Base-by-base conservation (phyloP, 2,888 invertebrate genomes). In the Andrena flavipes region DNA sequence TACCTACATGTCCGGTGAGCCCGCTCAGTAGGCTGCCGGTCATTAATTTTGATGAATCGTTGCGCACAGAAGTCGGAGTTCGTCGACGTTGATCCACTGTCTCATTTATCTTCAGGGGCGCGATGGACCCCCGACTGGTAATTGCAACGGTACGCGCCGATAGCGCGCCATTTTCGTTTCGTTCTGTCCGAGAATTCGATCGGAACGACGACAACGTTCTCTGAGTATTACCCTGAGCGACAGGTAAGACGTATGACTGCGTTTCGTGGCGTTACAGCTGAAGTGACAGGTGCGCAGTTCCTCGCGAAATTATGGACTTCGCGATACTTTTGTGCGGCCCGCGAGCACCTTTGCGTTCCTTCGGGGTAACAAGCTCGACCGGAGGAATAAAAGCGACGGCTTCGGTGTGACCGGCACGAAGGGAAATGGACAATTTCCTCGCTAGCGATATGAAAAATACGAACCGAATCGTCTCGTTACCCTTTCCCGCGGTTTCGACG, bases 81-180 rank as follows among this genome's bases (percentile, higher is more conserved):
- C 82, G 85, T 85, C 84, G 84, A 82, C 85, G 84, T 84, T 84
- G 84, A 85, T 84, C 85, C 85, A 84, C 82, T 84, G 84, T 85
- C 85, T 85, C 85, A 82, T 85, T 84, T 78, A 84, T 85, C 85
- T 85, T 85, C 84, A 49, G 82, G 76, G 76, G 49, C 74, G 76
- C 80, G 78, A 84, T 75, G 84, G 78, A 85, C 85, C 77, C 80
- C 74, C 54, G 81, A 63, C 60, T 77, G 76, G 76, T 84, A 85
- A 85, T 85, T 84, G 78, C 81, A 79, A 73, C 70, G 82, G 59
- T 60, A 76, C 77, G 33, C 65, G 69, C 69, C 84, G 81, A 85
- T 84, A 77, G 59, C 67, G 73, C 76, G 71, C 63, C 84, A 84
- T 84, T 78, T 76, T 85, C 84, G 81, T 84, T 85, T 84, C 81